Evolutionary conservation across 2,888 invertebrate species (phyloP).

Genomic region (Pantelozetes paolii): DNA sequence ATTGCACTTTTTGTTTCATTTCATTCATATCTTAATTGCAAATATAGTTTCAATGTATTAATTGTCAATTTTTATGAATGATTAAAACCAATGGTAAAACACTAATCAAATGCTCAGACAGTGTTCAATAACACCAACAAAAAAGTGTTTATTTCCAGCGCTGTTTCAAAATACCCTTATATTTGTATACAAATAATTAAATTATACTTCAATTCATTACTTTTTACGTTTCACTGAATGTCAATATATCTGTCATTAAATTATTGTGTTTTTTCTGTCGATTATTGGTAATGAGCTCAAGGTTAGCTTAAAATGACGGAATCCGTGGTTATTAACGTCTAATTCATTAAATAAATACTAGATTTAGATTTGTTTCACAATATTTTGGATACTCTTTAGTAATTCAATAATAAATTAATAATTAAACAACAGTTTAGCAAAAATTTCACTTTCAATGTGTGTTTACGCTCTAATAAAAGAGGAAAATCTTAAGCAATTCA

Average conservation of each 20-base stretch:
- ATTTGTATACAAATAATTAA: neutral
- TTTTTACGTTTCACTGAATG: conserved; percentile 14
- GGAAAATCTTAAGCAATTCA: conserved; percentile 19
- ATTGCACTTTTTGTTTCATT: neutral
- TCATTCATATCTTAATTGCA: neutral
- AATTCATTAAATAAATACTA: neutral
- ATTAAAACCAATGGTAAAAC: neutral
- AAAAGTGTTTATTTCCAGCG: neutral
- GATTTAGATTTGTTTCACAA: neutral
- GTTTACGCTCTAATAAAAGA: conserved; percentile 13
- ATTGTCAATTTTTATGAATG: neutral
- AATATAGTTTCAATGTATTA: neutral
- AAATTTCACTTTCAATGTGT: neutral
- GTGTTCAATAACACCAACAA: neutral
- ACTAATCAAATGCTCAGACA: neutral
- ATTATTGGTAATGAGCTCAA: conserved; percentile 19
- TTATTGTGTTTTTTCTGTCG: neutral
- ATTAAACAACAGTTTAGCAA: neutral
- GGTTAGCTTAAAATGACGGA: neutral
- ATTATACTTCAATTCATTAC: neutral
- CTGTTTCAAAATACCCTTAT: neutral
- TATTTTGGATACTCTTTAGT: neutral
- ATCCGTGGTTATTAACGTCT: neutral
- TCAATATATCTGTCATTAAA: conserved; percentile 14
- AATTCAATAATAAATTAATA: neutral